A percentile compares a stretch with the other conserved stretches of the same genome.
Evolutionary conservation across 2,888 invertebrate genomes (phyloP).

Genomic region (Julus scandinavius): DNA sequence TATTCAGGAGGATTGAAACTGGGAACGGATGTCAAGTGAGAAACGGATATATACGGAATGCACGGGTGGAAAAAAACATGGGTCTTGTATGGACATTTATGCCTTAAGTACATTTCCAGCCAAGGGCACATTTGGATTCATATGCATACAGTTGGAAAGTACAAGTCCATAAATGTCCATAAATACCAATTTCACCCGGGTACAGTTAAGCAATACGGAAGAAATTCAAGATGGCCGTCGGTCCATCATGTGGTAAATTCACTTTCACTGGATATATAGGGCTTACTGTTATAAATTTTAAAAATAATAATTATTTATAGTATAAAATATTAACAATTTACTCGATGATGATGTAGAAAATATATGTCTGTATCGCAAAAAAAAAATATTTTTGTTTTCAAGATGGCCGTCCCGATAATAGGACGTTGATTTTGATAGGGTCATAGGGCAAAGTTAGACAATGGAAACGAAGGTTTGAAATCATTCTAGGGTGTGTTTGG

Average conservation of each 20-base stretch:
- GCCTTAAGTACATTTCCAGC: too few relatives aligned
- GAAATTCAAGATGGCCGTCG: slow-evolving; percentile 1
- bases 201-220: not conserved
- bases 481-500: not conserved
- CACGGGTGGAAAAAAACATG: not conserved
- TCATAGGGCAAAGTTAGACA: too few relatives aligned
- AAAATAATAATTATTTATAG: too few relatives aligned
- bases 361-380: too few relatives aligned
- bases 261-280: not conserved
- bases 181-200: too few relatives aligned
- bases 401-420: not conserved
- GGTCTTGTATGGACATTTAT: too few relatives aligned
- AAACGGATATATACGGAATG: not conserved
- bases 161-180: not conserved
- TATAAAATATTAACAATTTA: too few relatives aligned
- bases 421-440: not conserved
- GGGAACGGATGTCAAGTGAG: too few relatives aligned
- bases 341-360: too few relatives aligned
- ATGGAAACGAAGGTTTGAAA: not conserved
- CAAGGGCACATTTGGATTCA: not conserved
- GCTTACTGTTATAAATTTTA: too few relatives aligned
- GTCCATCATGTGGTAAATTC: too few relatives aligned
- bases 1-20: not conserved
- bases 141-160: not conserved
- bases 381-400: not conserved